Conservation (phyloP, 2,113 vertebrate genomes). For the Cygnus buccinator region DNA sequence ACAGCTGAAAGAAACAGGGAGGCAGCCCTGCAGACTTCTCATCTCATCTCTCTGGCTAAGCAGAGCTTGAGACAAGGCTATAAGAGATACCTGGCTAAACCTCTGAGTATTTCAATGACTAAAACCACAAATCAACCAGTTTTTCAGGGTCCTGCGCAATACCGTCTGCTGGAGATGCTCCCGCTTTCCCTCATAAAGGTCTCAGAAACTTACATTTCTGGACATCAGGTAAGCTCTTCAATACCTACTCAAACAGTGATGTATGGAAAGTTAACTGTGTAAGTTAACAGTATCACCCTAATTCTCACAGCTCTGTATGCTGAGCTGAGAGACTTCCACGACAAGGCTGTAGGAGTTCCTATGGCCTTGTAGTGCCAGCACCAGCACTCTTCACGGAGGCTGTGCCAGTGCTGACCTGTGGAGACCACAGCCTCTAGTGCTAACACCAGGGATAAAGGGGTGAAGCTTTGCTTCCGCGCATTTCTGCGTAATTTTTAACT, state of each 20-base stretch:
- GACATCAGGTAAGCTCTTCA: neutral
- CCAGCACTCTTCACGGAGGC: neutral
- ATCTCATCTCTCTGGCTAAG: neutral
- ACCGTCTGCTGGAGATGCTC: neutral
- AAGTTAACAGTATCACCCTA: neutral
- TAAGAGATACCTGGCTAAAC: neutral
- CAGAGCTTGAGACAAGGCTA: neutral
- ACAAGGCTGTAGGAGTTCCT: neutral
- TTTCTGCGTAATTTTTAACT: neutral
- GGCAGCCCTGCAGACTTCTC: neutral
- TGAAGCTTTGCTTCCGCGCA: neutral
- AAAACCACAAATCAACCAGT: accelerated
- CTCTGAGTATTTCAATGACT: neutral
- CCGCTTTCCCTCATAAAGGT: neutral
- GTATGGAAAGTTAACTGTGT: neutral
- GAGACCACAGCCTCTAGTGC: neutral
- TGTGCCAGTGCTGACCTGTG: neutral
- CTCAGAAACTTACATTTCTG: neutral
- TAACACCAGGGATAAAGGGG: neutral
- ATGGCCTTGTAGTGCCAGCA: neutral
- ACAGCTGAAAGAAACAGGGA: neutral
- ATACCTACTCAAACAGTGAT: neutral
- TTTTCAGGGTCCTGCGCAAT: neutral
- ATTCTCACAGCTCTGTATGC: too few species aligned
- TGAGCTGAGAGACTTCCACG: neutral